Base-by-base conservation (phyloP, 2,888 invertebrate species). In the Congeria kusceri region DNA sequence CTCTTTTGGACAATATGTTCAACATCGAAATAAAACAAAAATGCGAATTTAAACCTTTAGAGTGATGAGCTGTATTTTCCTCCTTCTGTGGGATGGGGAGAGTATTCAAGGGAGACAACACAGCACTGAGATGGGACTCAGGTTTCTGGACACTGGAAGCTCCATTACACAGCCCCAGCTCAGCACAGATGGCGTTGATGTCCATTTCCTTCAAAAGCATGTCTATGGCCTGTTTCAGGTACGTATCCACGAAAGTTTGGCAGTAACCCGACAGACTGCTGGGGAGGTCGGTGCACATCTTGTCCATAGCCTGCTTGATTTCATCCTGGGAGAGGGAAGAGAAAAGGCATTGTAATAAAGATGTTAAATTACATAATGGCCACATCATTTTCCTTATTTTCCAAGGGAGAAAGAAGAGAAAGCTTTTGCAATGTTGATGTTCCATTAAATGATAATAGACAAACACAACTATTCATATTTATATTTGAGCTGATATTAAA, bases 141-240 rank as follows among this genome's bases (percentile, higher is more conserved):
- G 18, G 29, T 46, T 15, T 49, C 39, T 86, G 80, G 11, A 11
- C 39, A 39, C 39, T 39, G 39, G 39, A 39, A 13, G 15, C 39
- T 39, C 39, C 32, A 4, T 53, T 47, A 49, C 79, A 79, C 20
- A 93, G 72, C 5, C 86, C 85, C 5, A 92, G 62, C n/a, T 87
- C 69, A 29, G 70, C 73, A 75, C 93, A 93, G 27, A 92, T 61
- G 25, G 56, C 61, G 27, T 76, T 72, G 0, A 92, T 92, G 62
- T 91, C 86, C 15, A 91, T 56, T 62, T 89, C 83, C 32, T 90
- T 83, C n/a, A 86, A 77, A 18, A 93, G 76, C 13, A 91, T 47
- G 3, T 86, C 78, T 0, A 92, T 70, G 27, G 93, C 79, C 2
- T 85, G 75, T 7, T 83, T 78, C 3, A 86, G 89, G 77, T 92